A percentile compares a stretch with the other conserved stretches of the same genome.
These are phyloP conservation scores for Lordiphosa collinella DNA, from an alignment of 1,140 invertebrate species.

Conservation along the genomic window DNA sequence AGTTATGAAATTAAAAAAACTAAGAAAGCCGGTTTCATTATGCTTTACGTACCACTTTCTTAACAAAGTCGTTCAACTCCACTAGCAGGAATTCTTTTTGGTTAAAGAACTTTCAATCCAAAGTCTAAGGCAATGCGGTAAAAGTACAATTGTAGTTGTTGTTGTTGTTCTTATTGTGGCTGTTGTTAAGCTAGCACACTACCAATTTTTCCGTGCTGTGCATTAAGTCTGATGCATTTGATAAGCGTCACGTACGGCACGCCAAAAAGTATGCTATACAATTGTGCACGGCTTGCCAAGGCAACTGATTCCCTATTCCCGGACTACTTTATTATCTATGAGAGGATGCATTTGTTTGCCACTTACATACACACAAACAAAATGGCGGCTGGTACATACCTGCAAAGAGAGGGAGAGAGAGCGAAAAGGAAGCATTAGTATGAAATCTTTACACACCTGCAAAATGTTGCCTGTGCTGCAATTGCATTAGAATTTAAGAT, in stretches of 20 bases:
- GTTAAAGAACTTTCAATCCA: constrained; percentile 19
- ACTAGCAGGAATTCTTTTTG: not conserved
- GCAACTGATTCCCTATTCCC: constrained; percentile 23
- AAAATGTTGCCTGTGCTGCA: constrained; percentile 13
- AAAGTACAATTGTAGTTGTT: constrained; percentile 11
- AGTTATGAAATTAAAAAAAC: too few species aligned
- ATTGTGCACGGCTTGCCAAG: constrained; percentile 23
- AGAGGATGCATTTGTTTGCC: constrained; percentile 64
- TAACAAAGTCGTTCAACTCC: not conserved
- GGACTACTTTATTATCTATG: constrained; percentile 63
- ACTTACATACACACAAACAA: constrained; percentile 47
- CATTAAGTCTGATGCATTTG: constrained; percentile 63
- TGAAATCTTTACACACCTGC: constrained; percentile 49
- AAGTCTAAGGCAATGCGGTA: constrained; percentile 24
- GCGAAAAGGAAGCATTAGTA: constrained; percentile 49
- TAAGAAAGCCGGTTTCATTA: too few species aligned
- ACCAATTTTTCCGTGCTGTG: constrained; percentile 29
- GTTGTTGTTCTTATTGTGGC: constrained; percentile 9
- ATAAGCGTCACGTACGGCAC: constrained; percentile 67
- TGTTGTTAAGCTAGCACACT: constrained; percentile 22
- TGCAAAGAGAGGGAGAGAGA: constrained; percentile 40
- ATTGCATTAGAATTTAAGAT: constrained; percentile 77
- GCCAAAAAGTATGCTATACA: constrained; percentile 53
- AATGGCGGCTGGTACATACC: constrained; percentile 60
- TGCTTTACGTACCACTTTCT: too few species aligned